Conservation (phyloP, 2,888 invertebrate species). For the Alentia gelatinosa region DNA sequence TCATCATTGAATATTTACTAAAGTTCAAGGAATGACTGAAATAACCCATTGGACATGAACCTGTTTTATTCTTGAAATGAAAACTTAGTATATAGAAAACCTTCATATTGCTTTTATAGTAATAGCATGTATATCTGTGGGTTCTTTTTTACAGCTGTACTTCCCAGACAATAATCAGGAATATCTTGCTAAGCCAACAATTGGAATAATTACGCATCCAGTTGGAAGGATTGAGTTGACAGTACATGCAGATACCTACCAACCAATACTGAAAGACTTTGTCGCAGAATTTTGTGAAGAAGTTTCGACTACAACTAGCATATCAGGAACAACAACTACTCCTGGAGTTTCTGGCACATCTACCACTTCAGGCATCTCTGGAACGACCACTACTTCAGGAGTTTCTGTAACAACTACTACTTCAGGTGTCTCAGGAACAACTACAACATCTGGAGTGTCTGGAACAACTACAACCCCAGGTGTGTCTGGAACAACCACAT, state of each 20-base stretch:
- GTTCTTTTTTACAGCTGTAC: background rate
- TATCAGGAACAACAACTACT: background rate
- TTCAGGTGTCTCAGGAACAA: background rate
- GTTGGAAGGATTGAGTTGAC: background rate
- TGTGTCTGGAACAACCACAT: background rate
- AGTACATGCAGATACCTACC: background rate
- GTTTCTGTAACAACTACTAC: no score
- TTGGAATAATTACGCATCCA: background rate
- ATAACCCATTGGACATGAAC: no score
- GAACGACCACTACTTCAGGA: no score
- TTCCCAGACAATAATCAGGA: background rate
- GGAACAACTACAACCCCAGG: background rate
- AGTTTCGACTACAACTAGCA: background rate
- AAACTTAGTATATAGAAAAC: background rate
- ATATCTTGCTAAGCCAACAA: background rate
- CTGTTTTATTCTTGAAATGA: background rate
- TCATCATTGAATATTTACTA: no score
- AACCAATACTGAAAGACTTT: background rate
- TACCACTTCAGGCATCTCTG: no score
- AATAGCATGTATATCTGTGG: background rate
- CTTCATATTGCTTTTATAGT: background rate
- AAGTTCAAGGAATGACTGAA: no score
- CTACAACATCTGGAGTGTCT: background rate
- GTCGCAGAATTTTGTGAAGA: constrained; percentile 20
- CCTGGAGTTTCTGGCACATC: no score